Percentiles rank a stretch among this genome's conserved stretches.
Conservation (phyloP, 2,113 vertebrate species). For the Cynoglossus semilaevis region DNA sequence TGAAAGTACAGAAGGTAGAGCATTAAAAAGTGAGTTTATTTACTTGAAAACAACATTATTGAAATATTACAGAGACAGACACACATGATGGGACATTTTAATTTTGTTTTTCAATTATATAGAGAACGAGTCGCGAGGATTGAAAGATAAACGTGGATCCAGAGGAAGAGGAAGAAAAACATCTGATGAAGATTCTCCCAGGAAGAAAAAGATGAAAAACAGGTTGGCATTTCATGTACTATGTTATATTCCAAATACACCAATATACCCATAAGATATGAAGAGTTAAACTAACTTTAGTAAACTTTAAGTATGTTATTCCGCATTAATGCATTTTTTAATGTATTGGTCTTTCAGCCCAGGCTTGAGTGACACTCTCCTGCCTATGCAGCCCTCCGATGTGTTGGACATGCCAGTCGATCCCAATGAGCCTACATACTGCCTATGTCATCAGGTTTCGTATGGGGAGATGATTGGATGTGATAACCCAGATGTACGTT, state of each 20-base stretch:
- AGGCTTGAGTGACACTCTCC: constrained; percentile 84
- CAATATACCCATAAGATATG: too few species aligned
- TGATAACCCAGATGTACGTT: constrained; percentile 92
- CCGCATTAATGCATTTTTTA: too few species aligned
- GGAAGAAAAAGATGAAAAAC: constrained; percentile 93
- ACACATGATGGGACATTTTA: neutral
- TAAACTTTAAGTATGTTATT: too few species aligned
- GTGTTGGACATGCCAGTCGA: constrained; percentile 99
- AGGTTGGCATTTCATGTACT: constrained; percentile 72
- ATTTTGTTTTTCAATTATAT: constrained; percentile 1
- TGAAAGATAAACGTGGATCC: constrained; percentile 88
- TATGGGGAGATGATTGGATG: constrained; percentile 99
- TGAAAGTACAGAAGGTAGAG: constrained; percentile 80
- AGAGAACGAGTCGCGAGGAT: constrained; percentile 81
- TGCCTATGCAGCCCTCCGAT: constrained; percentile 93
- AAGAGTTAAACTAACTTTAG: too few species aligned
- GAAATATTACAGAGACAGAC: rapidly evolving
- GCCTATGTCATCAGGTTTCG: constrained; percentile 97
- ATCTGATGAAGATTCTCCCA: constrained; percentile 92
- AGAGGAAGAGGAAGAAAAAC: constrained; percentile 85
- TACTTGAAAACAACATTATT: neutral
- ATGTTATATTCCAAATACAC: too few species aligned
- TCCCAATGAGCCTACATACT: constrained; percentile 97
- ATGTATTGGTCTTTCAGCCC: constrained; percentile 69
- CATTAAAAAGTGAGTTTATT: constrained; percentile 82